Evolutionary conservation across 2,888 invertebrate genomes (phyloP).

Genomic region (Cremastinae sp.): DNA sequence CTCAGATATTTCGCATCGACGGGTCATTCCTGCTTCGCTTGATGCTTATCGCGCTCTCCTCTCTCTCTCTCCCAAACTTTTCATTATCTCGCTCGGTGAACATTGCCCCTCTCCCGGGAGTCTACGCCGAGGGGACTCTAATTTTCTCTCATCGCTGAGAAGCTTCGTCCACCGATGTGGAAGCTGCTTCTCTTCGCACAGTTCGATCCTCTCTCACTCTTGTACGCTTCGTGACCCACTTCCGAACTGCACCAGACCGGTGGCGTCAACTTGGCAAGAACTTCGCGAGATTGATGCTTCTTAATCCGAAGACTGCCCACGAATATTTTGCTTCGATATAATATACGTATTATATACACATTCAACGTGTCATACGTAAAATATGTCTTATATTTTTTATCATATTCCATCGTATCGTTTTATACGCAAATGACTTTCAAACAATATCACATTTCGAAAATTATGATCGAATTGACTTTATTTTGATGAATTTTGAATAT

Average conservation of each 20-base stretch:
- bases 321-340: constrained; percentile 1
- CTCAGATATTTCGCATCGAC: constrained; percentile 15
- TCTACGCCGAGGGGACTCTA: constrained; percentile 53
- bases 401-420: no score
- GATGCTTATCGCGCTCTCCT: constrained; percentile 54
- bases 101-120: constrained; percentile 43
- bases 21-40: constrained; percentile 62
- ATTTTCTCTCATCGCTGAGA: constrained; percentile 52
- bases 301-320: constrained; percentile 30
- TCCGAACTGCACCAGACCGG: constrained; percentile 46
- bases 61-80: constrained; percentile 32
- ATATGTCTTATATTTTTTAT: no score
- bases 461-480: no score
- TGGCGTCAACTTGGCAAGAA: constrained; percentile 30
- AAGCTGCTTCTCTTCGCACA: constrained; percentile 29
- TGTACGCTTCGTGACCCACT: constrained; percentile 46
- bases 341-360: no score
- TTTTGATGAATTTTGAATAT: no score
- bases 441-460: no score
- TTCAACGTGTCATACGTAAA: no score
- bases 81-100: constrained; percentile 31
- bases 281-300: constrained; percentile 16
- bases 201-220: constrained; percentile 53
- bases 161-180: constrained; percentile 28
- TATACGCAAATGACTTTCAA: no score